Conservation (phyloP, 2,797 vertebrate species). For the Australoheros facetus region DNA sequence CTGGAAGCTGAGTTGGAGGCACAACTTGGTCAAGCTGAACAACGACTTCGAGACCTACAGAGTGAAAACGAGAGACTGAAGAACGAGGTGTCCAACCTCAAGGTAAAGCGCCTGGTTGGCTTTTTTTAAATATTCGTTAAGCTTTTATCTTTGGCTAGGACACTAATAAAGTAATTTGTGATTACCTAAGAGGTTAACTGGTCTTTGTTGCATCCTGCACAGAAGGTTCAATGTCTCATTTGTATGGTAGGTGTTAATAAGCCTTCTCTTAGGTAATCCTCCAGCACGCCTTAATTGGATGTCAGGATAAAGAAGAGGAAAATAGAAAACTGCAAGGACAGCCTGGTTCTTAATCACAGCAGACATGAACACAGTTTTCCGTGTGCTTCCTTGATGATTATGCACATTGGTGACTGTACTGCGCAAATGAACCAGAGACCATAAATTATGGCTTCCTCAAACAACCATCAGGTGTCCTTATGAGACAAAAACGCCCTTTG, state of each 20-base stretch:
- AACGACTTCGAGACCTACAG: conserved; percentile 93
- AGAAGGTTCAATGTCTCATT: conserved; percentile 31
- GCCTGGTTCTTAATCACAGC: conserved; percentile 5
- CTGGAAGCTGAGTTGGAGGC: conserved; percentile 97
- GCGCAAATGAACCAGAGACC: conserved; percentile 6
- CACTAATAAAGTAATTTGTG: conserved; percentile 18
- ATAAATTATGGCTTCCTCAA: conserved; percentile 32
- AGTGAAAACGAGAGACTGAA: conserved; percentile 95
- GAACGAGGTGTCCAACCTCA: conserved; percentile 89
- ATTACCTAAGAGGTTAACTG: conserved; percentile 48
- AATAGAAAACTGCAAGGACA: conserved; percentile 55
- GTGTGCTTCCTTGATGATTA: background rate
- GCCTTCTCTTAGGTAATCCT: conserved; percentile 51
- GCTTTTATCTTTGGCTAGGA: background rate
- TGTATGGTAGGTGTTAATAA: conserved; percentile 17
- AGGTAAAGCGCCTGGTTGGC: conserved; percentile 76
- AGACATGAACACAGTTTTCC: background rate
- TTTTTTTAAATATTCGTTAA: background rate
- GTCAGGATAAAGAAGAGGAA: conserved; percentile 63
- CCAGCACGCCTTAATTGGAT: conserved; percentile 66
- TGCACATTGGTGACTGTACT: background rate
- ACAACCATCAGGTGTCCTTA: background rate
- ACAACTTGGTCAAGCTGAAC: conserved; percentile 93
- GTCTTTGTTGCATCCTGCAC: conserved; percentile 26
- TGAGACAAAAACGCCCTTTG: conserved; percentile 31